phyloP scores from a whole-genome alignment of 2,888 invertebrate species.

The Ophion obscuratus region DNA sequence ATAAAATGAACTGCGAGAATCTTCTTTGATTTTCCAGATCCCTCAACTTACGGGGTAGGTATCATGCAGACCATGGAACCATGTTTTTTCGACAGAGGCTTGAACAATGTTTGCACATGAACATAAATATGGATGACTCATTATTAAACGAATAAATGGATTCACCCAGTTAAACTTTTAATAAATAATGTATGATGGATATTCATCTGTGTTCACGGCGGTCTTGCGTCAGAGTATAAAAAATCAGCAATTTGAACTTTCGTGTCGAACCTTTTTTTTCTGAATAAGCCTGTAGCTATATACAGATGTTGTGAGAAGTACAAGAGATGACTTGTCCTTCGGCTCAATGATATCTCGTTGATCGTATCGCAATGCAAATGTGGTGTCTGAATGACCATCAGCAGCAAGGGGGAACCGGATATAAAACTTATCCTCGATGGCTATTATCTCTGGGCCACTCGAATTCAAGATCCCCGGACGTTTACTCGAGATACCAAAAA shows the following conservation, averaged over 20 bases:
- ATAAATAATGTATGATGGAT: too few relatives aligned
- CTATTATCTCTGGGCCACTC: conserved; percentile 71
- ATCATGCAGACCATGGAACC: too few relatives aligned
- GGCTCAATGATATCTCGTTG: conserved; percentile 81
- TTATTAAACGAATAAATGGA: not conserved
- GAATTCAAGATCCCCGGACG: conserved; percentile 78
- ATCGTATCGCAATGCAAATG: conserved; percentile 81
- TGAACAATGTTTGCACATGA: too few relatives aligned
- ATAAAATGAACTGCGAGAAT: too few relatives aligned
- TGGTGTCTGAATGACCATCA: conserved; percentile 78
- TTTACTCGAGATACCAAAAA: conserved; percentile 79
- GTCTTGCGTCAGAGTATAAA: too few relatives aligned
- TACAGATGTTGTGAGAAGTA: conserved; percentile 28
- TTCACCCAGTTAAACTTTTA: not conserved
- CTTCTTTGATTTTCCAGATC: not conserved
- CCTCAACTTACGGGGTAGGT: too few relatives aligned
- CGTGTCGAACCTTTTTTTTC: not conserved
- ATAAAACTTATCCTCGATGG: conserved; percentile 76
- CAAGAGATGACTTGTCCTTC: conserved; percentile 70
- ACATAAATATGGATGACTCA: not conserved
- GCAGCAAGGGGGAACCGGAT: conserved; percentile 69
- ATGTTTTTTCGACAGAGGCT: too few relatives aligned
- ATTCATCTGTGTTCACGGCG: too few relatives aligned
- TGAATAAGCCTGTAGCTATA: conserved; percentile 23
- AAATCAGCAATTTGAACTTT: not conserved